phyloP scores from a whole-genome alignment of 2,113 vertebrate genomes.

The Nesoenas mayeri region DNA sequence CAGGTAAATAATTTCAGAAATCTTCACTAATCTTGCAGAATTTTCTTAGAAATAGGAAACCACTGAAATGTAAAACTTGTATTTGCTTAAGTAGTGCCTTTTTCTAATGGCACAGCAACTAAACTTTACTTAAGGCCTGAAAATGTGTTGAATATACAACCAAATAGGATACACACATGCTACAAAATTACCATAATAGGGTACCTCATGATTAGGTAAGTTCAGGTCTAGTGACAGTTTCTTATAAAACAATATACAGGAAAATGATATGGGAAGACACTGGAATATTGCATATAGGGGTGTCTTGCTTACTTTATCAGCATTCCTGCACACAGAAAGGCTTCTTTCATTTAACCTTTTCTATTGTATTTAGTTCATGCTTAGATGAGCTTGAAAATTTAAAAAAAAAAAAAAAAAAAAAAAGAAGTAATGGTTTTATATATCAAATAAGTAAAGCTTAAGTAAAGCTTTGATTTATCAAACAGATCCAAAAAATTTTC shows the following conservation, averaged over 20 bases:
- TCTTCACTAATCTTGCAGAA: neutral
- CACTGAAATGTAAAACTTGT: neutral
- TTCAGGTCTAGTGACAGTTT: neutral
- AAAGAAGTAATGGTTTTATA: neutral
- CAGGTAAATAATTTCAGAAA: neutral
- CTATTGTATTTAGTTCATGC: neutral
- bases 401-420: neutral
- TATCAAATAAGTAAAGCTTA: neutral
- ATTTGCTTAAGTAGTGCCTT: neutral
- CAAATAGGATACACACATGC: neutral
- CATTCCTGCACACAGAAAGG: neutral
- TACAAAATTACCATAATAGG: neutral
- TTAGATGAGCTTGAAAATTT: neutral
- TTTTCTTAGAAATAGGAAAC: neutral
- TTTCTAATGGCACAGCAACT: neutral
- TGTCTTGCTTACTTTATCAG: neutral
- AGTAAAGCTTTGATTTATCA: neutral
- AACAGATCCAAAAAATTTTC: neutral
- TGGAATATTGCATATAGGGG: neutral
- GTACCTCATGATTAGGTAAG: neutral
- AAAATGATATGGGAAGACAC: neutral
- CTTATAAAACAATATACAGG: neutral
- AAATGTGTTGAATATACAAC: neutral
- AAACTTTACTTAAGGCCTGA: neutral
- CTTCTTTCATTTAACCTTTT: neutral